Conservation (phyloP, 2,888 invertebrate genomes). For the Pseudococcus viburni region DNA sequence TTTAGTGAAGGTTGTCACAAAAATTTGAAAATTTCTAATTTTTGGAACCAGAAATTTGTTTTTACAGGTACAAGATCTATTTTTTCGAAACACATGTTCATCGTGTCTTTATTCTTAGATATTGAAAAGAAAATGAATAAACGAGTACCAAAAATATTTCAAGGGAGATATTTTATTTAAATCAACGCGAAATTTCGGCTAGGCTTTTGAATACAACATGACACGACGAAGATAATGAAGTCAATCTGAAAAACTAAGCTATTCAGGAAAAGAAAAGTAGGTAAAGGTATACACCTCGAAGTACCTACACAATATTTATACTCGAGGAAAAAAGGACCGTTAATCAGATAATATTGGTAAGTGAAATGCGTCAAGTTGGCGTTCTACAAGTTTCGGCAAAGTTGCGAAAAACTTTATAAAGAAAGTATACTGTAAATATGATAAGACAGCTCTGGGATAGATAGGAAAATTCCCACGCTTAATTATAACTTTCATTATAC, state of each 20-base stretch:
- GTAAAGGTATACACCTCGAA: neutral
- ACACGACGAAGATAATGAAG: neutral
- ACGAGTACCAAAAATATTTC: too few species aligned
- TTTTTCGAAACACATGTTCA: too few species aligned
- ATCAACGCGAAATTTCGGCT: too few species aligned
- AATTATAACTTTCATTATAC: conserved; percentile 36
- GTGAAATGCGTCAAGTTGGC: conserved; percentile 42
- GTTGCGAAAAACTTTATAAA: conserved; percentile 34
- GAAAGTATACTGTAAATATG: conserved; percentile 35
- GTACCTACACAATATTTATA: neutral
- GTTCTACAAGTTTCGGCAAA: conserved; percentile 40
- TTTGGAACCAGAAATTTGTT: too few species aligned
- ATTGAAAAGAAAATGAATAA: too few species aligned
- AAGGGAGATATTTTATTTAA: too few species aligned
- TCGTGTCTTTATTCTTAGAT: too few species aligned
- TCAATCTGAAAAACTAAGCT: neutral
- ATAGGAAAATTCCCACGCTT: conserved; percentile 41
- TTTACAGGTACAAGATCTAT: too few species aligned
- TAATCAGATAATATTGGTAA: conserved; percentile 36
- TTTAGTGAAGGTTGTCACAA: too few species aligned
- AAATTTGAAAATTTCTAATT: too few species aligned
- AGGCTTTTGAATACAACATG: too few species aligned
- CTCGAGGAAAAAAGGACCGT: neutral
- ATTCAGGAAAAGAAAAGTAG: neutral
- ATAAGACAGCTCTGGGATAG: conserved; percentile 12